Evolutionary conservation across 2,113 vertebrate genomes (phyloP).

Genomic region (Canis aureus): DNA sequence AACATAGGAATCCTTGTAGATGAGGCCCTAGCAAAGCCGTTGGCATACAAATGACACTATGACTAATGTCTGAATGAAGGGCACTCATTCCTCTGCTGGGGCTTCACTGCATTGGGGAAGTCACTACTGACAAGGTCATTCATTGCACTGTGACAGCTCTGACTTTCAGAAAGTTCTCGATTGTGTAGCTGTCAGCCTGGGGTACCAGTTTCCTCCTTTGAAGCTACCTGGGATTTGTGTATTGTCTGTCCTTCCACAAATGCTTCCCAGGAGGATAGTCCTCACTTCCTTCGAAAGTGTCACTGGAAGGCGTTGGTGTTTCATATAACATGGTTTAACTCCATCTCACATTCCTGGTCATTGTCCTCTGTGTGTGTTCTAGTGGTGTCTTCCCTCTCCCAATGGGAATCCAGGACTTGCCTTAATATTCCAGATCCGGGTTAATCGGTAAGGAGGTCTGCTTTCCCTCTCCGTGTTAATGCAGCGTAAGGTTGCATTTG

Average conservation of each 20-base stretch:
- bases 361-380: not conserved
- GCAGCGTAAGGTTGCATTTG: not conserved
- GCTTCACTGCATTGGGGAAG: not conserved
- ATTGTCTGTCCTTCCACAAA: not conserved
- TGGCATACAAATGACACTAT: not conserved
- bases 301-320: not conserved
- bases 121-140: not conserved
- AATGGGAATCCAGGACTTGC: not conserved
- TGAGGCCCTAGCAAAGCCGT: not conserved
- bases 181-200: not conserved
- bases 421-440: not conserved
- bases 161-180: not conserved
- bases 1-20: not conserved
- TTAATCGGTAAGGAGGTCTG: not conserved
- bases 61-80: not conserved
- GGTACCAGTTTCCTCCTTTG: not conserved
- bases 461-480: not conserved
- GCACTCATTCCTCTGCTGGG: not conserved
- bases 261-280: not conserved
- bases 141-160: not conserved
- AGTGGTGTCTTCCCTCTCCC: not conserved
- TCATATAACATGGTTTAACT: not conserved
- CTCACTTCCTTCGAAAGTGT: not conserved
- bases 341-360: not conserved
- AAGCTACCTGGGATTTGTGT: not conserved